Evolutionary conservation across 2,888 invertebrate genomes (phyloP).

Genomic region (Disparrhopalites patrizii): DNA sequence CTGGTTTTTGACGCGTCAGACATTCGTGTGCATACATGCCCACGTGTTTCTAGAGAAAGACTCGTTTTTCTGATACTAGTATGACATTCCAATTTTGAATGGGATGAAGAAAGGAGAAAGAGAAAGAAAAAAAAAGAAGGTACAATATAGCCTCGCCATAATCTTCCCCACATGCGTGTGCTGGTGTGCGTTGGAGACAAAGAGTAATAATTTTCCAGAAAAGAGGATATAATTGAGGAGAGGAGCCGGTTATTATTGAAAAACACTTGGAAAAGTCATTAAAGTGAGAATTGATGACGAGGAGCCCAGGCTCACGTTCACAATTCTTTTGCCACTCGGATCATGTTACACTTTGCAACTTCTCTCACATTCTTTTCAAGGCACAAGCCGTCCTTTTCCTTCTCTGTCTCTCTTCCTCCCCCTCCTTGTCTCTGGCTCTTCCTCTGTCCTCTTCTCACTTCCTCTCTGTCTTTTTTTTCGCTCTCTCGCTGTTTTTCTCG

Average conservation of each 20-base stretch:
- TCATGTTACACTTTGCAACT: neutral
- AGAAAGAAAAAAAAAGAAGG: no score
- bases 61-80: no score
- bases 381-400: neutral
- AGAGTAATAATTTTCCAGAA: constrained; percentile 21
- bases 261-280: constrained; percentile 28
- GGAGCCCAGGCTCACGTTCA: constrained; percentile 19
- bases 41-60: no score
- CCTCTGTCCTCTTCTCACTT: neutral
- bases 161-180: no score
- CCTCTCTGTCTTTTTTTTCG: neutral
- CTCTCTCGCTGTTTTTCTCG: neutral
- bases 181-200: no score
- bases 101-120: no score
- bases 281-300: constrained; percentile 28
- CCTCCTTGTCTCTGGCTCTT: neutral
- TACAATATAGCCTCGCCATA: no score
- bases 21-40: no score
- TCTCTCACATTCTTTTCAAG: neutral
- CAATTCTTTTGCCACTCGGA: constrained; percentile 7
- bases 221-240: constrained; percentile 24
- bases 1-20: no score
- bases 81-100: no score
- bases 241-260: constrained; percentile 24
- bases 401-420: neutral